phyloP scores from a whole-genome alignment of 1,140 invertebrate genomes.

The Octopus sinensis region DNA sequence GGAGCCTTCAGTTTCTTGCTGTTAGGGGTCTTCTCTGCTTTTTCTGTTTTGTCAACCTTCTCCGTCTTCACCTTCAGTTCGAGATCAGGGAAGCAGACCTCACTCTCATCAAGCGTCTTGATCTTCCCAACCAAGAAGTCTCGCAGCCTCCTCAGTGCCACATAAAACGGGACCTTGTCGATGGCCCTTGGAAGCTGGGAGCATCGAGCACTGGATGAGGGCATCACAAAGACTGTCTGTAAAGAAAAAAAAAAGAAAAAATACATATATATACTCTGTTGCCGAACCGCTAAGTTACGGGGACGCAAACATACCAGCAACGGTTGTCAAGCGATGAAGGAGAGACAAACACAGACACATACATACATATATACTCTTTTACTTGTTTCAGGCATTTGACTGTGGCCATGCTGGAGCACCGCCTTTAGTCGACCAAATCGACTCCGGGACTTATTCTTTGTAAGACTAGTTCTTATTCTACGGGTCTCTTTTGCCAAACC shows the following conservation, averaged over 20 bases:
- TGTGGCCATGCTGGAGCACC: too few species aligned
- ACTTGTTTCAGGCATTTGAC: too few species aligned
- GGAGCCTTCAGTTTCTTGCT: not conserved
- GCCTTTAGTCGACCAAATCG: too few species aligned
- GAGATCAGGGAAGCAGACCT: conserved; percentile 77
- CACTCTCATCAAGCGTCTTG: conserved; percentile 80
- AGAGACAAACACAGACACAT: too few species aligned
- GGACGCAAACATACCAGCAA: too few species aligned
- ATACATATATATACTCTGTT: not conserved
- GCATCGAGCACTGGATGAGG: conserved; percentile 92
- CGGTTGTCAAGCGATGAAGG: too few species aligned
- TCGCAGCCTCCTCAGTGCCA: conserved; percentile 87
- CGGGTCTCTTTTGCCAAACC: too few species aligned
- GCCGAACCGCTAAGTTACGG: too few species aligned
- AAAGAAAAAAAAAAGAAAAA: conserved; percentile 41
- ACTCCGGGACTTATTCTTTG: too few species aligned
- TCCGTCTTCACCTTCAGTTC: conserved; percentile 49
- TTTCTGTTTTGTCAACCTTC: conserved; percentile 35
- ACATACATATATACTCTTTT: too few species aligned
- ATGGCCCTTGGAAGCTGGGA: conserved; percentile 90
- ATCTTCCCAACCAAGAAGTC: conserved; percentile 92
- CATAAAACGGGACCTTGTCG: conserved; percentile 96
- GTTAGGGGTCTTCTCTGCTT: not conserved
- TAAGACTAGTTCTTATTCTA: too few species aligned
- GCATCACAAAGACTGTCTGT: conserved; percentile 98